A percentile compares a stretch with the other conserved stretches of the same genome.
These are phyloP conservation scores for Myiopsitta monachus DNA, from an alignment of 2,113 vertebrate genomes.

Conservation along the genomic window DNA sequence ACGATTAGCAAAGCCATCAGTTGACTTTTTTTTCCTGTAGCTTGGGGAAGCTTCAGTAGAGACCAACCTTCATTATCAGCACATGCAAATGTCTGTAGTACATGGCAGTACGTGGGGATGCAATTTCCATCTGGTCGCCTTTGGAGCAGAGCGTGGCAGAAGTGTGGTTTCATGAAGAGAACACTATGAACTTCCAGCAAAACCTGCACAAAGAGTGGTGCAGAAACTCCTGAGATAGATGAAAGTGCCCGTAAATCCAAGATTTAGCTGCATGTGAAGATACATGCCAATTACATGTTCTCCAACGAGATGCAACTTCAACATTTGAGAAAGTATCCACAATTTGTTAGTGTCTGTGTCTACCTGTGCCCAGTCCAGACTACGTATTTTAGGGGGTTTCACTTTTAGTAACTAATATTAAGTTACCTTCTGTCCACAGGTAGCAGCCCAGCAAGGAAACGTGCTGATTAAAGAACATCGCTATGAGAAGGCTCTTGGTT, in stretches of 20 bases:
- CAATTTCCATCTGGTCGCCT: not conserved
- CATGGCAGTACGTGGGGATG: not conserved
- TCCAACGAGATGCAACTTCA: not conserved
- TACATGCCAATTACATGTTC: not conserved
- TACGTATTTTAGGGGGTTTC: not conserved
- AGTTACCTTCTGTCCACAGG: conserved; percentile 51
- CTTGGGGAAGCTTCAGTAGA: not conserved
- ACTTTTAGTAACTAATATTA: not conserved
- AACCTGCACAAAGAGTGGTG: not conserved
- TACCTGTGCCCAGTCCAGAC: not conserved
- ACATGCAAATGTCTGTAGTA: not conserved
- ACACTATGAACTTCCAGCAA: not conserved
- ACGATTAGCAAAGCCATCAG: not conserved
- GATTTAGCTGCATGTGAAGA: not conserved
- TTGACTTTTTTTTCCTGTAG: not conserved
- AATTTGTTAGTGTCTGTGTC: not conserved
- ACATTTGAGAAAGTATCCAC: not conserved
- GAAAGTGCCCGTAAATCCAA: not conserved
- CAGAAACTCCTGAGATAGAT: not conserved
- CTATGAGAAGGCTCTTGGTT: conserved; percentile 76
- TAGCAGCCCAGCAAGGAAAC: conserved; percentile 81
- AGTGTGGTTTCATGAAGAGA: not conserved
- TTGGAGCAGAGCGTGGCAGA: not conserved
- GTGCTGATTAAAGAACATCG: conserved; percentile 52
- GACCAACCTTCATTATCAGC: not conserved